Evolutionary conservation across 2,113 vertebrate genomes (phyloP), one percentile per base, ranked within the genome.

Genomic region (Gobiocypris rarus): DNA sequence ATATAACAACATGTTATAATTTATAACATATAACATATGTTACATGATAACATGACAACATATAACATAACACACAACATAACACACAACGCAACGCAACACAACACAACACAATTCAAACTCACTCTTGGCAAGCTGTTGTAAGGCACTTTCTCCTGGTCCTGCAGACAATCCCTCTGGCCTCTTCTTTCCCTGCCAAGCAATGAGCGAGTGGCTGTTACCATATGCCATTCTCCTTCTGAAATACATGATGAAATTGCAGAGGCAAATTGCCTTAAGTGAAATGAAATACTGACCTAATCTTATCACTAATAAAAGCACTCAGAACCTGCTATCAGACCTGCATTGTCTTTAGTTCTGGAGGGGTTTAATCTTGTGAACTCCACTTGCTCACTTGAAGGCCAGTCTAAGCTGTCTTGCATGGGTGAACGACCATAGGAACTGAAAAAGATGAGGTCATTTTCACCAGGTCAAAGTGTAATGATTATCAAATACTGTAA

Each of bases 71-170:
- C 11, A 14, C 1, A 48, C 1, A 48, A 48, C 45, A 50, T 50
- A 48, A 48, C 45, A 48, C 14, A 48, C 1, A 45, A 48, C 11
- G 14, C 3, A 14, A 50, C 4, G 15, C 10, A 50, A 14, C 4
- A 50, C 5, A 45, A 45, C 0, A 48, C 3, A 48, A 48, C 13
- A 14, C 45, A 50, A 15, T 50, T 50, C 14, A 50, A 50, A 50
- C 48, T 85, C 59, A 87, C 86, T 84, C 75, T 85, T 85, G 86
- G 81, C 69, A 83, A 73, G n/a, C 84, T 82, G 78, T 70, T 58
- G 41, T 38, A 85, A 58, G 81, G 17, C 24, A 65, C 34, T 7
- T 83, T 82, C 82, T 7, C n/a, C 17, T 41, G 80, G 41, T 73
- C 45, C 24, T 82, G 54, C 19, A 61, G 41, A 61, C 13, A 13